These are phyloP conservation scores for Astyanax mexicanus DNA, from an alignment of 2,797 vertebrate species.

Conservation along the genomic window DNA sequence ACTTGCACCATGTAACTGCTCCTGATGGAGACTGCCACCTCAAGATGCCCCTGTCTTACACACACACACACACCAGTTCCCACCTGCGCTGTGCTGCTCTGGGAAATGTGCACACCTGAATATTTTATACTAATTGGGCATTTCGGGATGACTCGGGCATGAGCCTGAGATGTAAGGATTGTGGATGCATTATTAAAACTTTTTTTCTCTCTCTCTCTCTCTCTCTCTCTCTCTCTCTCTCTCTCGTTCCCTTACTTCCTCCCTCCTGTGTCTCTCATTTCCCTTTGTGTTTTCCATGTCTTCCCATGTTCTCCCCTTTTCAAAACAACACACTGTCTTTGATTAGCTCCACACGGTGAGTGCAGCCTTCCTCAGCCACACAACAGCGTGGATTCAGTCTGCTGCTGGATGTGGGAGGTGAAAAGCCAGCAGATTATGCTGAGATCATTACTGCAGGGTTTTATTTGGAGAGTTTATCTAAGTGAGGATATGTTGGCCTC, in stretches of 20 bases:
- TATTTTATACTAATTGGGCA: conserved; percentile 63
- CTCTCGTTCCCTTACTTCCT: conserved; percentile 16
- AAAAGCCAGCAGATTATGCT: conserved; percentile 39
- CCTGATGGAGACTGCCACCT: conserved; percentile 39
- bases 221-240: conserved; percentile 20
- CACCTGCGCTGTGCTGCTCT: background rate
- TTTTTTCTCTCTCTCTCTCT: conserved; percentile 13
- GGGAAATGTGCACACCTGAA: conserved; percentile 44
- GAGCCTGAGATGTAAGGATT: conserved; percentile 44
- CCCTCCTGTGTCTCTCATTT: conserved; percentile 31
- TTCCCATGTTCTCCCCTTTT: conserved; percentile 51
- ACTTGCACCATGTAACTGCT: conserved; percentile 31
- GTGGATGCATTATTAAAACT: conserved; percentile 60
- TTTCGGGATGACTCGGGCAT: conserved; percentile 51
- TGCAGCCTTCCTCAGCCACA: conserved; percentile 18
- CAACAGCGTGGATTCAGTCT: conserved; percentile 28
- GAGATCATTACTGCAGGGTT: conserved; percentile 43
- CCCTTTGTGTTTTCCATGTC: conserved; percentile 49
- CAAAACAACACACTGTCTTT: conserved; percentile 59
- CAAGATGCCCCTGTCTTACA: background rate
- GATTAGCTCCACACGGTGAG: conserved; percentile 54
- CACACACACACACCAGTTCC: background rate
- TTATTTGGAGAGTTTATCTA: conserved; percentile 23
- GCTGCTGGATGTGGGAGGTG: conserved; percentile 19
- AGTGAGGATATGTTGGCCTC: conserved; percentile 1